These are phyloP conservation scores for Gymnopithys bicolor DNA, from an alignment of 2,797 vertebrate genomes.

Conservation along the genomic window DNA sequence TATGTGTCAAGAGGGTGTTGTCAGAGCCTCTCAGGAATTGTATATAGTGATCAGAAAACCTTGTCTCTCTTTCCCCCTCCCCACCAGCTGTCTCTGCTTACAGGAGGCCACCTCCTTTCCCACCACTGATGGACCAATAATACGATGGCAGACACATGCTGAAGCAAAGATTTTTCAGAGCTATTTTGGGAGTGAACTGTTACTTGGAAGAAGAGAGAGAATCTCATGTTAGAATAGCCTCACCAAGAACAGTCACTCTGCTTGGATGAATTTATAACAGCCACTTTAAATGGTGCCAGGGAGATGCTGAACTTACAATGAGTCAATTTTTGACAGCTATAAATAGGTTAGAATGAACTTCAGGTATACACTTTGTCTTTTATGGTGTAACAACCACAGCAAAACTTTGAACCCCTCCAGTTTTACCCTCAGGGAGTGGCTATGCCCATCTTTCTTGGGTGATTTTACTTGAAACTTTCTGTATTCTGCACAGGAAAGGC, in stretches of 20 bases:
- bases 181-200: not conserved
- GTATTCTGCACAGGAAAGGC: not conserved
- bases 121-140: not conserved
- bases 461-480: not conserved
- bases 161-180: not conserved
- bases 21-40: not conserved
- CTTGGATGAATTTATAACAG: slow-evolving; percentile 5
- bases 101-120: not conserved
- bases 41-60: not conserved
- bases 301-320: not conserved
- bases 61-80: not conserved
- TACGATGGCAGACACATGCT: not conserved
- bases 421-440: not conserved
- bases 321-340: slow-evolving; percentile 1
- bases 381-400: not conserved
- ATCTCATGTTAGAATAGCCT: not conserved
- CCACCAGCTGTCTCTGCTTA: not conserved
- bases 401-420: not conserved
- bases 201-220: not conserved
- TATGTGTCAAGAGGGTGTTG: not conserved
- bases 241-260: not conserved
- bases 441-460: not conserved
- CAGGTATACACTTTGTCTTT: not conserved
- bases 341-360: slow-evolving; percentile 17
- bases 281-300: not conserved